A percentile compares a stretch with the other conserved stretches of the same genome.
These are phyloP conservation scores for Hydrocynus forskahlii DNA, from an alignment of 2,797 vertebrate species.

Conservation along the genomic window DNA sequence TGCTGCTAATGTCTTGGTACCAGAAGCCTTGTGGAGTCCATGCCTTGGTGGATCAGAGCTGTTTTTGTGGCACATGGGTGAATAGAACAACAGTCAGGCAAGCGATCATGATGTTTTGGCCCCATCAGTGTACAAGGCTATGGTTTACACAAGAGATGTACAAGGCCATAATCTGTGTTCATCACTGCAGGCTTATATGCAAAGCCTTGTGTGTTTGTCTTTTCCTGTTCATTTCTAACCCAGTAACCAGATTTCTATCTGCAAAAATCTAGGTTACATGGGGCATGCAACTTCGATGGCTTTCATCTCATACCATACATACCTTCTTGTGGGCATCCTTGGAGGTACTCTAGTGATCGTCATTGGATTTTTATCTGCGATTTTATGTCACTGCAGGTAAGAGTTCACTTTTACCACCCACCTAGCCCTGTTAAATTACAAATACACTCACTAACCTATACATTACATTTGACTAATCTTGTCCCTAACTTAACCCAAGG, in stretches of 20 bases:
- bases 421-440: constrained; percentile 3
- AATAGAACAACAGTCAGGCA: too few relatives aligned
- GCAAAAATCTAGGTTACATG: constrained; percentile 70
- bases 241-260: constrained; percentile 55
- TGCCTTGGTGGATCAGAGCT: too few relatives aligned
- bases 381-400: constrained; percentile 83
- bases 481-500: not conserved
- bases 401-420: constrained; percentile 38
- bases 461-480: not conserved
- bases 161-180: not conserved
- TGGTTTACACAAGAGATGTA: not conserved
- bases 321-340: constrained; percentile 88
- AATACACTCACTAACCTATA: not conserved
- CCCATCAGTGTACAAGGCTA: not conserved
- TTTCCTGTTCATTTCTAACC: constrained; percentile 13
- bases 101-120: too few relatives aligned
- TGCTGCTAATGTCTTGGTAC: too few relatives aligned
- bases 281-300: constrained; percentile 76
- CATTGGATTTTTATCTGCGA: constrained; percentile 85
- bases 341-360: constrained; percentile 86
- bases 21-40: too few relatives aligned
- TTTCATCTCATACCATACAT: constrained; percentile 87
- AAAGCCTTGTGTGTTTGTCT: not conserved
- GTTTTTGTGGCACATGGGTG: too few relatives aligned
- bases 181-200: not conserved